Conservation (phyloP, 2,888 invertebrate species). For the Drosophila picticornis region DNA sequence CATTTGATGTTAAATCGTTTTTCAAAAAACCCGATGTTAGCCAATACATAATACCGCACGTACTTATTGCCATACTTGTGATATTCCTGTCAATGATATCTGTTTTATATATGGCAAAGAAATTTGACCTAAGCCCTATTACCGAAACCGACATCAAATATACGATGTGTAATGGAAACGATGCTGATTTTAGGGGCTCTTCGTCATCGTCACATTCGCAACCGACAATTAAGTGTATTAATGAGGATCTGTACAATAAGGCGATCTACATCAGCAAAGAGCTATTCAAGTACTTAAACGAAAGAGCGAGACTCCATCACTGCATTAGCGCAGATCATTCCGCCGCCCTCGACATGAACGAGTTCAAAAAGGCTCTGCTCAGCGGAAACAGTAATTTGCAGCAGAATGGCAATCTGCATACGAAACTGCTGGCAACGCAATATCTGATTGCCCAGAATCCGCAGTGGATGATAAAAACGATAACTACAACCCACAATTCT, state of each 20-base stretch:
- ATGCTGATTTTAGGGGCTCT: conserved; percentile 20
- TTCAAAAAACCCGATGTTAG: conserved; percentile 72
- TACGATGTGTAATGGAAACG: conserved; percentile 86
- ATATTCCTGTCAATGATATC: conserved; percentile 89
- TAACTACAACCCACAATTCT: conserved; percentile 77
- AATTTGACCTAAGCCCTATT: conserved; percentile 82
- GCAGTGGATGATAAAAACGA: conserved; percentile 89
- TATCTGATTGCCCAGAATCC: conserved; percentile 90
- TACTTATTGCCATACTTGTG: conserved; percentile 87
- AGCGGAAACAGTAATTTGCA: conserved; percentile 82
- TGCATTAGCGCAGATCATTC: conserved; percentile 70
- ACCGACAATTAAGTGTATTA: conserved; percentile 87
- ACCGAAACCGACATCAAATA: conserved; percentile 86
- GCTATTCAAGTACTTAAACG: conserved; percentile 88
- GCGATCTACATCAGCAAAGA: conserved; percentile 88
- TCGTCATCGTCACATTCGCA: not conserved
- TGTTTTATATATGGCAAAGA: conserved; percentile 89
- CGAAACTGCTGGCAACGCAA: conserved; percentile 86
- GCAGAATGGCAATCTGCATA: conserved; percentile 86
- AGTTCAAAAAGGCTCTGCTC: conserved; percentile 46
- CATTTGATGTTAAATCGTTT: conserved; percentile 51
- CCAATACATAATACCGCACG: conserved; percentile 87
- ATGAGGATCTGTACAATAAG: conserved; percentile 87
- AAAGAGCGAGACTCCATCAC: conserved; percentile 85
- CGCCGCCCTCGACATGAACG: conserved; percentile 50